These are phyloP conservation scores for Automeris io DNA, from an alignment of 2,888 invertebrate genomes.

Conservation along the genomic window DNA sequence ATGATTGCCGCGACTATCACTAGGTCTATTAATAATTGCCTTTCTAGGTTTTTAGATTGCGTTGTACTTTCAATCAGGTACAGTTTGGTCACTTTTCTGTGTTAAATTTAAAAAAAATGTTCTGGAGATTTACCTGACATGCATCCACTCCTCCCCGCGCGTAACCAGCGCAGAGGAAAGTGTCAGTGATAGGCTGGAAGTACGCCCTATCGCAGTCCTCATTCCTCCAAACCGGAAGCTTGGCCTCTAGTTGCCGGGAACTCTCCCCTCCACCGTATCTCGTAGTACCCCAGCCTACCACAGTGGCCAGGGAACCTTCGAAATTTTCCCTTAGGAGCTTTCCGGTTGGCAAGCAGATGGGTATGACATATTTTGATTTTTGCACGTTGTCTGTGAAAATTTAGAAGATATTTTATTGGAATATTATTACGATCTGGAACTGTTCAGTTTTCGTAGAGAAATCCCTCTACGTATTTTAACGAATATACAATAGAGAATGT, in stretches of 20 bases:
- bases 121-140: conserved; percentile 82
- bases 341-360: conserved; percentile 87
- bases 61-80: not conserved
- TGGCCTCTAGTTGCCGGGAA: conserved; percentile 88
- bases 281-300: conserved; percentile 95
- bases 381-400: conserved; percentile 79
- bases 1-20: too few relatives aligned
- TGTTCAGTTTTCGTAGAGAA: too few relatives aligned
- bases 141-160: conserved; percentile 94
- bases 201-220: conserved; percentile 93
- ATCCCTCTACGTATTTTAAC: too few relatives aligned
- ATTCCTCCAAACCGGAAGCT: conserved; percentile 92
- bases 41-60: too few relatives aligned
- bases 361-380: conserved; percentile 90
- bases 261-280: conserved; percentile 93
- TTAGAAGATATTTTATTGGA: too few relatives aligned
- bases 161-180: conserved; percentile 93
- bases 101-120: not conserved
- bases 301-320: conserved; percentile 88
- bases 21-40: too few relatives aligned
- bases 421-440: too few relatives aligned
- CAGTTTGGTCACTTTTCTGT: too few relatives aligned
- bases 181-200: conserved; percentile 93
- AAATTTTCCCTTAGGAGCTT: conserved; percentile 74
- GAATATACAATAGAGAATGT: too few relatives aligned